These are phyloP conservation scores for Arctopsyche grandis DNA, from an alignment of 1,140 invertebrate genomes.

Conservation along the genomic window DNA sequence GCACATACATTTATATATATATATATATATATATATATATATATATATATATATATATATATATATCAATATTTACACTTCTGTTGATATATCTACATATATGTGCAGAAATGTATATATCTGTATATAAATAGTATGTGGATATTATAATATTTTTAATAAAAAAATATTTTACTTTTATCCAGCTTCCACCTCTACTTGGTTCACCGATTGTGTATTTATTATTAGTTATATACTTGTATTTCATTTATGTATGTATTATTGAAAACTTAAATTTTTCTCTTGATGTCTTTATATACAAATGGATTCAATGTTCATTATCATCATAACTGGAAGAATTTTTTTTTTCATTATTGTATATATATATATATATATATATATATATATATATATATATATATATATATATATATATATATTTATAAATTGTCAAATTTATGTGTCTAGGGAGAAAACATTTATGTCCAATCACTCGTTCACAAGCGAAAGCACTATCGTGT, in stretches of 20 bases:
- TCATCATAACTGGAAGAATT: conserved; percentile 12
- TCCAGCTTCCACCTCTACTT: conserved; percentile 32
- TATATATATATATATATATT: too few species aligned
- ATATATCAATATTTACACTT: not conserved
- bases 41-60: not conserved
- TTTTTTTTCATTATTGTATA: not conserved
- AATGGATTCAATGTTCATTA: not conserved
- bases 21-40: not conserved
- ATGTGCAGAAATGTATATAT: not conserved
- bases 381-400: too few species aligned
- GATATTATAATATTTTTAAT: conserved; percentile 9
- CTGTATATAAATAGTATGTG: not conserved
- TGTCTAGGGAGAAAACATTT: not conserved
- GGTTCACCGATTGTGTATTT: conserved; percentile 25
- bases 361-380: conserved; percentile 24
- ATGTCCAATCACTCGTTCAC: conserved; percentile 13
- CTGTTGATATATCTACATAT: not conserved
- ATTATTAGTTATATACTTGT: conserved; percentile 12
- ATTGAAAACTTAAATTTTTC: not conserved
- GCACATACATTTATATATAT: not conserved
- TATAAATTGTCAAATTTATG: too few species aligned
- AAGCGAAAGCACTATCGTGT: conserved; percentile 32
- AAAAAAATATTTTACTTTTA: conserved; percentile 32
- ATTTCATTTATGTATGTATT: not conserved
- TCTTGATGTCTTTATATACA: not conserved